Evolutionary conservation across 2,113 vertebrate genomes (phyloP).

Genomic region (Anolis carolinensis): DNA sequence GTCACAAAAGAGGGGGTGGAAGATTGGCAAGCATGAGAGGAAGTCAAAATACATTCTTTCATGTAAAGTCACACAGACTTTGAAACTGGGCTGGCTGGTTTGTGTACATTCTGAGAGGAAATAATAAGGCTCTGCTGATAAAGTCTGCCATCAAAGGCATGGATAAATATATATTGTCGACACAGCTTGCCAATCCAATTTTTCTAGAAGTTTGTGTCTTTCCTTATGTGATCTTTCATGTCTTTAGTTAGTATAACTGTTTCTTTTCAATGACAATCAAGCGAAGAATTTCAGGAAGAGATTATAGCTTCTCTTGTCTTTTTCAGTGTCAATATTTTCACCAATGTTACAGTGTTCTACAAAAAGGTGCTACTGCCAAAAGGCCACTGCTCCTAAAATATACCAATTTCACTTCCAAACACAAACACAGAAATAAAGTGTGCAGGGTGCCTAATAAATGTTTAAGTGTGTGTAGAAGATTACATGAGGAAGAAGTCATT

Average conservation of each 20-base stretch:
- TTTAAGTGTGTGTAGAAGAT: neutral
- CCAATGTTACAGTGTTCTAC: neutral
- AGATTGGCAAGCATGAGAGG: constrained; percentile 5
- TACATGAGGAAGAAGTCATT: neutral
- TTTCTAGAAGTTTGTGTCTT: constrained; percentile 40
- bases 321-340: neutral
- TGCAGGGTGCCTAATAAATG: too few species aligned
- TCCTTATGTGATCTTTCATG: constrained; percentile 56
- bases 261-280: constrained; percentile 40
- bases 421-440: neutral
- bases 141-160: constrained; percentile 50
- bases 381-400: too few species aligned
- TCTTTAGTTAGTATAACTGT: constrained; percentile 45
- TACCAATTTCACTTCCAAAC: neutral
- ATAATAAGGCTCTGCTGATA: constrained; percentile 14
- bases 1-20: neutral
- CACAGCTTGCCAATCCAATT: constrained; percentile 37
- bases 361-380: too few species aligned
- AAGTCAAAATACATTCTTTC: rapidly evolving
- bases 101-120: constrained; percentile 1
- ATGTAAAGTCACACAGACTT: constrained; percentile 9
- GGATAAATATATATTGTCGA: constrained; percentile 21
- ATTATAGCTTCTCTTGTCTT: neutral
- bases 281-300: constrained; percentile 26
- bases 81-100: neutral